Conservation (phyloP, 64 coral and sea anemone genomes). For the Cladopsammia gracilis region DNA sequence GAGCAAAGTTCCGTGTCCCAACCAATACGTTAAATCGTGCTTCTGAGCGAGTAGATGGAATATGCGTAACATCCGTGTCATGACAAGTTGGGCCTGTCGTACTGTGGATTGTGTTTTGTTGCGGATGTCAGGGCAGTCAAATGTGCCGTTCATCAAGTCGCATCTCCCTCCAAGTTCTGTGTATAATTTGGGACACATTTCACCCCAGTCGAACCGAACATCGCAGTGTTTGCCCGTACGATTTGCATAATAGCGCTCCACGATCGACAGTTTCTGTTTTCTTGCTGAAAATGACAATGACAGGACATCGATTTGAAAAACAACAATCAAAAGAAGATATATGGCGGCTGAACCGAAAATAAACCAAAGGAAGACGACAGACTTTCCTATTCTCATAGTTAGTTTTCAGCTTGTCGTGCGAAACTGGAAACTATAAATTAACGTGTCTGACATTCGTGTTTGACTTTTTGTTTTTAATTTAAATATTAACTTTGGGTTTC, state of each 20-base stretch:
- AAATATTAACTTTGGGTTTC: too few relatives aligned
- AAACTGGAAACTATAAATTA: too few relatives aligned
- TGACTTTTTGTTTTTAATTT: too few relatives aligned
- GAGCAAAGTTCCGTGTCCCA: conserved; percentile 10
- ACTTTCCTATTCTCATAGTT: neutral
- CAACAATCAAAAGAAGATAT: neutral
- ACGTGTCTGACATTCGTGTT: too few relatives aligned
- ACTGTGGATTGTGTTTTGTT: neutral
- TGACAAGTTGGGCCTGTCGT: conserved; percentile 10
- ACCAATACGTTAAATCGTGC: neutral
- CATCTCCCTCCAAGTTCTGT: conserved; percentile 54
- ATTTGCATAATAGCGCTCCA: neutral
- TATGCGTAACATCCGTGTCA: conserved; percentile 11
- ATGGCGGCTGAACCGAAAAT: neutral
- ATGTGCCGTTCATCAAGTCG: neutral
- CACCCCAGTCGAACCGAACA: conserved; percentile 30
- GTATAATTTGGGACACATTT: conserved; percentile 54
- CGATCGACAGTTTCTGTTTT: neutral
- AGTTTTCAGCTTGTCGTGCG: too few relatives aligned
- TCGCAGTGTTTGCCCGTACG: neutral
- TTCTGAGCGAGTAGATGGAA: conserved; percentile 24
- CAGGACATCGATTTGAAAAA: neutral
- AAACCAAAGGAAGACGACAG: neutral
- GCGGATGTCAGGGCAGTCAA: conserved; percentile 21
- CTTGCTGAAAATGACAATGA: neutral